Evolutionary conservation across 2,113 vertebrate genomes (phyloP).

Genomic region (Camelus bactrianus): DNA sequence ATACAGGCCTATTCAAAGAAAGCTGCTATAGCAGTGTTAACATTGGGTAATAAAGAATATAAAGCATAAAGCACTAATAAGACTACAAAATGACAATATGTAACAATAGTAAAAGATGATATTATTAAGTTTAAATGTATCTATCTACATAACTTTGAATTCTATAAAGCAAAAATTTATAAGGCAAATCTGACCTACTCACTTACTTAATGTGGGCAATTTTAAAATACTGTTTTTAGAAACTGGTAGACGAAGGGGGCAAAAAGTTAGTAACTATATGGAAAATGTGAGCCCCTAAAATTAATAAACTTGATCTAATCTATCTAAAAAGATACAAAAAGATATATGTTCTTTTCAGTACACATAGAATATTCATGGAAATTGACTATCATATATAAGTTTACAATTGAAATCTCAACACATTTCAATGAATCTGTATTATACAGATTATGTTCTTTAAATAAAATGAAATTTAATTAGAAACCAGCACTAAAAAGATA

Average conservation of each 20-base stretch:
- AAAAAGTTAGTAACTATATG: slow-evolving; percentile 33
- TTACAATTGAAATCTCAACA: slow-evolving; percentile 13
- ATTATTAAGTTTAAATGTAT: background rate
- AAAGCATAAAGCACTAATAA: background rate
- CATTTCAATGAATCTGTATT: background rate
- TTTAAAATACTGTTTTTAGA: slow-evolving; percentile 26
- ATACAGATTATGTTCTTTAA: slow-evolving; percentile 6
- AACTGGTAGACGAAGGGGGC: background rate
- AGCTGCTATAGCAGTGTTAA: background rate
- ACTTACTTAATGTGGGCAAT: background rate
- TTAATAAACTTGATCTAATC: background rate
- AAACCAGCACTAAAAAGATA: background rate
- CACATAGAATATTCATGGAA: slow-evolving; percentile 15
- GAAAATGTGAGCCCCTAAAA: slow-evolving; percentile 35
- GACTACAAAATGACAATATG: background rate
- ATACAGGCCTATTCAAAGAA: background rate
- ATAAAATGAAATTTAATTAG: background rate
- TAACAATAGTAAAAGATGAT: background rate
- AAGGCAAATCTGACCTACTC: background rate
- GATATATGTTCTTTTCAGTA: background rate
- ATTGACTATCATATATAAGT: background rate
- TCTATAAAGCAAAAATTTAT: background rate
- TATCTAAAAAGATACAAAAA: background rate
- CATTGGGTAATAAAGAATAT: background rate
- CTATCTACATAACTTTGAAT: slow-evolving; percentile 2